Evolutionary conservation across 2,797 vertebrate genomes (phyloP).

Genomic region (Gorsachius magnificus): DNA sequence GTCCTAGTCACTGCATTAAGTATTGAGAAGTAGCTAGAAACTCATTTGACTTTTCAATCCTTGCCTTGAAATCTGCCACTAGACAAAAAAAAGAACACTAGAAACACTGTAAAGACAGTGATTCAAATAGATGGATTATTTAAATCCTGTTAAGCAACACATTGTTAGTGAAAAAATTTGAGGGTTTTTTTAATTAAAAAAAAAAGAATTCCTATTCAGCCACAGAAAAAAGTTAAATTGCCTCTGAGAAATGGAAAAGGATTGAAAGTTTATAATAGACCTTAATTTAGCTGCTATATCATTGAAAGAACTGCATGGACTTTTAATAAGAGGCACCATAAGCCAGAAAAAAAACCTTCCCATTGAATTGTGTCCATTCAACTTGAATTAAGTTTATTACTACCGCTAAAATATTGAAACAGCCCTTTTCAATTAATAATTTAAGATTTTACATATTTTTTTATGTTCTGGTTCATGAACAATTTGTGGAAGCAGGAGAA

Average conservation of each 20-base stretch:
- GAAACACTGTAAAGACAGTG: accelerated
- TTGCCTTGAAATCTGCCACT: background rate
- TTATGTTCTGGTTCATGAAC: background rate
- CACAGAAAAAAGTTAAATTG: no score
- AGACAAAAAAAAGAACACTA: background rate
- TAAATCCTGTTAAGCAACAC: no score
- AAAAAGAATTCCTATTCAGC: background rate
- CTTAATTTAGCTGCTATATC: background rate
- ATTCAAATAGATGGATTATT: background rate
- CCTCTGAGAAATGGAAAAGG: background rate
- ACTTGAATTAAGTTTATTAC: background rate
- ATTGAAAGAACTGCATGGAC: background rate
- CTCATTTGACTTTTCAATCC: background rate
- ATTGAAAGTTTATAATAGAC: background rate
- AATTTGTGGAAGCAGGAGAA: background rate
- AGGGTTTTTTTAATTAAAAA: no score
- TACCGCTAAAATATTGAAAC: background rate
- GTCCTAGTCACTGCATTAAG: background rate
- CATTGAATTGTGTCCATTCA: background rate
- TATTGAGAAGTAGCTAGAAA: background rate
- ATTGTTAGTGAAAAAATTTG: no score
- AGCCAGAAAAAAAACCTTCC: background rate
- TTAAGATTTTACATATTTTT: background rate
- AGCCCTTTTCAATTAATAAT: background rate
- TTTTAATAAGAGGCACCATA: background rate